A percentile compares a stretch with the other conserved stretches of the same genome.
phyloP scores from a whole-genome alignment of 2,888 invertebrate genomes.

The Cordylochernes scorpioides region DNA sequence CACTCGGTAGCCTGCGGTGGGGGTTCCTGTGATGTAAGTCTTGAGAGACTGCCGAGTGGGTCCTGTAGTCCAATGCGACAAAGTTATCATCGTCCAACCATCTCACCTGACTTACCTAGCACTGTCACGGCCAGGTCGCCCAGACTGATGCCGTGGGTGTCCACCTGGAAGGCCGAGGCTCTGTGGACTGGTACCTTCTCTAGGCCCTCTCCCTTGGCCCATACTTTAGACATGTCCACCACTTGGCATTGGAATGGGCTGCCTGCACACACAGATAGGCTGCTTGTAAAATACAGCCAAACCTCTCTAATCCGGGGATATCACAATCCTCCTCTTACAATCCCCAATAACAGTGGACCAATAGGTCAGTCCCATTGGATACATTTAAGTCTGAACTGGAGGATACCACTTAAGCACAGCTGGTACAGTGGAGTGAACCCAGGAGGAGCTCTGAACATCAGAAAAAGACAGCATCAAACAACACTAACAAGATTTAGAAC shows the following conservation, averaged over 20 bases:
- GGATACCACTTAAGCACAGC: too few species aligned
- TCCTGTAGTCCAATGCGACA: constrained; percentile 15
- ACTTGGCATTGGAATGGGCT: constrained; percentile 55
- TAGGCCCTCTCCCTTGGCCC: constrained; percentile 46
- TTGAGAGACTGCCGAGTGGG: constrained; percentile 16
- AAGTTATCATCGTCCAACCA: neutral
- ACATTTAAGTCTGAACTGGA: too few species aligned
- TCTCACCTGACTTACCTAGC: constrained; percentile 8
- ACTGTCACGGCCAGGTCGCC: constrained; percentile 20
- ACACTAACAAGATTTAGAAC: too few species aligned
- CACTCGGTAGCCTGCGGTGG: constrained; percentile 21
- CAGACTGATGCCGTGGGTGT: constrained; percentile 35
- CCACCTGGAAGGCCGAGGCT: constrained; percentile 55
- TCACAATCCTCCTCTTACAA: too few species aligned
- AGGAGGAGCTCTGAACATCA: too few species aligned
- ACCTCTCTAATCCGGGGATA: too few species aligned
- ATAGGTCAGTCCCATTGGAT: too few species aligned
- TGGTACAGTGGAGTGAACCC: too few species aligned
- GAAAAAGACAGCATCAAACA: too few species aligned
- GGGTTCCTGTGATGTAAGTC: constrained; percentile 11
- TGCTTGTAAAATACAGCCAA: too few species aligned
- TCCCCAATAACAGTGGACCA: too few species aligned
- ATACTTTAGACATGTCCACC: constrained; percentile 53
- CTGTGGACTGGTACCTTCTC: constrained; percentile 70
- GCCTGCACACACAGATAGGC: constrained; percentile 26